A percentile compares a stretch with the other conserved stretches of the same genome.
Evolutionary conservation across 1,140 invertebrate genomes (phyloP).

Genomic region (Apis dorsata): DNA sequence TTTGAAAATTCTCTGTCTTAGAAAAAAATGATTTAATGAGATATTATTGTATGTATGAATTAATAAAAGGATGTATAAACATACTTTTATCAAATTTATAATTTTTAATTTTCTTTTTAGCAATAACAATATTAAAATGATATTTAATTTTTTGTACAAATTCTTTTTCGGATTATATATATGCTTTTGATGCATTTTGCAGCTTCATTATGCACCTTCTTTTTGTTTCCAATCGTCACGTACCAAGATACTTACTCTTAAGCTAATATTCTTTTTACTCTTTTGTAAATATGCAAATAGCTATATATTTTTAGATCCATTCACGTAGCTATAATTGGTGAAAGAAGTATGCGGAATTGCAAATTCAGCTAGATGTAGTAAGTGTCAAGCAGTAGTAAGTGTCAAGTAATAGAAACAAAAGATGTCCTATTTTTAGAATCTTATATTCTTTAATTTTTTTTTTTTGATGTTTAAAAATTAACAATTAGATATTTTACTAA

Average conservation of each 20-base stretch:
- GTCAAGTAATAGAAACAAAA: neutral
- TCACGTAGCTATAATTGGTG: neutral
- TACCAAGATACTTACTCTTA: neutral
- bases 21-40: too few relatives aligned
- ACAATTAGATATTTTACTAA: too few relatives aligned
- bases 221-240: neutral
- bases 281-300: slow-evolving; percentile 1
- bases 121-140: too few relatives aligned
- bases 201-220: neutral
- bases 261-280: neutral
- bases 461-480: too few relatives aligned
- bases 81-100: too few relatives aligned
- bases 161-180: neutral
- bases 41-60: too few relatives aligned
- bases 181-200: neutral
- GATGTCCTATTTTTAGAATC: neutral
- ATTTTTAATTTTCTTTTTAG: too few relatives aligned
- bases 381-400: neutral
- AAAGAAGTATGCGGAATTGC: neutral
- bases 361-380: neutral
- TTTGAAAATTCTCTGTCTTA: too few relatives aligned
- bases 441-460: too few relatives aligned
- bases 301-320: neutral
- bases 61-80: too few relatives aligned
- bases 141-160: neutral